These are phyloP conservation scores for Struthidea cinerea DNA, from an alignment of 2,113 vertebrate genomes.

Conservation along the genomic window DNA sequence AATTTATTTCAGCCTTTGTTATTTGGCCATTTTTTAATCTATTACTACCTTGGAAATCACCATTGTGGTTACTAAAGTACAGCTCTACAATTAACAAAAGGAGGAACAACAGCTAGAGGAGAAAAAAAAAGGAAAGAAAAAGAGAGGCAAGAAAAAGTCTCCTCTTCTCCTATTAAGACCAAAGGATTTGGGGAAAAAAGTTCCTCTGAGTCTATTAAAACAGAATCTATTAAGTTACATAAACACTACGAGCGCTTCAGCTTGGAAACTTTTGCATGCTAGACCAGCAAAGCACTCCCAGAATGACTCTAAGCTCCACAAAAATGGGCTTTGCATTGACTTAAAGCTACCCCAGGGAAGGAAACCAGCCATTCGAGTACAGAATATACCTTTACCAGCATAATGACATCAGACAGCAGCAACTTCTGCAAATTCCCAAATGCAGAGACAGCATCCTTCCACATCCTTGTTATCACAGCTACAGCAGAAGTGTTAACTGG, in stretches of 20 bases:
- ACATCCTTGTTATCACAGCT: neutral
- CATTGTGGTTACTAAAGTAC: neutral
- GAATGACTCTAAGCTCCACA: neutral
- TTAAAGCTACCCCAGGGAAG: neutral
- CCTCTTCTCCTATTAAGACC: neutral
- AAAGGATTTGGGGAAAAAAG: neutral
- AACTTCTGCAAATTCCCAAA: neutral
- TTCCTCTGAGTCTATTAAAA: neutral
- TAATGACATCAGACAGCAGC: neutral
- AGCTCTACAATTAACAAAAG: neutral
- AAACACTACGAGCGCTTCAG: neutral
- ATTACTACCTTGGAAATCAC: neutral
- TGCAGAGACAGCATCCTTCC: neutral
- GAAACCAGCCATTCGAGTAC: neutral
- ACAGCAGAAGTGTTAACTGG: neutral
- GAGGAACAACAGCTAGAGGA: neutral
- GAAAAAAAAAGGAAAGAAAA: too few relatives aligned
- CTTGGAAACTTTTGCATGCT: neutral
- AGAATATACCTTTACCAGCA: neutral
- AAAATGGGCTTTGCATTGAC: neutral
- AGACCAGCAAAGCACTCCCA: conserved; percentile 3
- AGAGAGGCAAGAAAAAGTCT: neutral
- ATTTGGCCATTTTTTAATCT: neutral
- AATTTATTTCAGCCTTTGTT: neutral
- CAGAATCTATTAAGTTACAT: neutral